Base-by-base conservation (phyloP, 2,113 vertebrate species). In the Ceuthmochares aereus region DNA sequence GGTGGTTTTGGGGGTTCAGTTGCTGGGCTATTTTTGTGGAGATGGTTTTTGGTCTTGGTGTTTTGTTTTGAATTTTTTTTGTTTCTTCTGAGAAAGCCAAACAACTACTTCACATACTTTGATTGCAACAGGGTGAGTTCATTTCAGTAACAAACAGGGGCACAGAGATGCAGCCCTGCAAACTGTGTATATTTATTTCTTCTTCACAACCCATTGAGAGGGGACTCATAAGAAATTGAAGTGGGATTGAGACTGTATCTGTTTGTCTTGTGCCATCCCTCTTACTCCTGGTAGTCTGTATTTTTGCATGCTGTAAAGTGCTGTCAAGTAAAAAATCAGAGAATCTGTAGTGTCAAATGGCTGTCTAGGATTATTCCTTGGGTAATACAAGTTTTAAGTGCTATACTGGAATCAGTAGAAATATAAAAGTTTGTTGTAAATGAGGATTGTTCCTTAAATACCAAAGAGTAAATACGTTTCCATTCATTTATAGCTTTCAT, bases 131-230 rank as follows among this genome's bases (percentile, higher is more conserved):
- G 64, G 42, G 34, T 91, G 84, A 66, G 82, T 84, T 87, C 37
- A 47, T 94, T 78, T 95, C 67, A 26, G 62, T 89, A 75, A 79
- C 68, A 91, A 93, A 62, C 32, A 81, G 37, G 90, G 85, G 49
- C 62, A 63, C 69, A 84, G 78, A 85, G 84, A 43, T 89, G 58
- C 74, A 78, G 66, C 84, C 36, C 52, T 94, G 52, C 64, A 91
- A 70, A 82, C 78, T 87, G 30, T 91, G 30, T 49, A 10, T 58
- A 70, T 40, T 63, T 84, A 27, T 73, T 95, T 25, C 75, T 90
- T 20, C 77, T n/a, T 78, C 84, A 91, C 62, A 78, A 75, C 52
- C 56, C 64, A 23, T 23, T 91, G 84, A 51, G 68, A 90, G 60
- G 45, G 75, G 76, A 79, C 42, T 66, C 43, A 21, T 12, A 63